These are phyloP conservation scores for Phalacrocorax carbo DNA, from an alignment of 2,113 vertebrate genomes.

Conservation along the genomic window DNA sequence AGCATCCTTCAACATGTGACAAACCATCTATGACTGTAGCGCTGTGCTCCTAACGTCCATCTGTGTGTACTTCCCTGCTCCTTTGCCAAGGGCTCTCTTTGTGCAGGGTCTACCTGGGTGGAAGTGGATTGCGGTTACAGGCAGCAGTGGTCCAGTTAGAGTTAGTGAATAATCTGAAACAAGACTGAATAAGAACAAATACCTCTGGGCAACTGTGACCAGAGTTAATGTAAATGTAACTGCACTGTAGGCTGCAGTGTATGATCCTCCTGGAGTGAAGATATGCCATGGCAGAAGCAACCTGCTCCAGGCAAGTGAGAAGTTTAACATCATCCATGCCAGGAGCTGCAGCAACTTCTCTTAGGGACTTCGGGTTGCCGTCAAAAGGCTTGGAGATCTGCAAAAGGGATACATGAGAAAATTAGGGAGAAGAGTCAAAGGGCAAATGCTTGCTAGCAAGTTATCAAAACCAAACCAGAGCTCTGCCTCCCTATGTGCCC, in stretches of 20 bases:
- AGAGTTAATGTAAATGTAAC: background rate
- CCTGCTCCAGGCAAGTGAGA: background rate
- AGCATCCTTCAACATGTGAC: background rate
- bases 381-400: background rate
- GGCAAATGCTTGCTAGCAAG: background rate
- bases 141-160: background rate
- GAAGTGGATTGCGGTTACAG: background rate
- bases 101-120: background rate
- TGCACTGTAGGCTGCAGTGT: background rate
- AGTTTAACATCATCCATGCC: background rate
- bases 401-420: background rate
- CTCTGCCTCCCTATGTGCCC: background rate
- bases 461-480: background rate
- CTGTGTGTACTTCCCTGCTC: background rate
- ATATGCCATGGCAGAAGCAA: background rate
- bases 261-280: background rate
- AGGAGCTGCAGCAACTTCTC: background rate
- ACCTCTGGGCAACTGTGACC: background rate
- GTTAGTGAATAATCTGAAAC: background rate
- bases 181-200: background rate
- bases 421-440: background rate
- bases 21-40: background rate
- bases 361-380: background rate
- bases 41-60: background rate
- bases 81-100: background rate